Base-by-base conservation (phyloP, 1,140 invertebrate species). In the Teleogryllus occipitalis region DNA sequence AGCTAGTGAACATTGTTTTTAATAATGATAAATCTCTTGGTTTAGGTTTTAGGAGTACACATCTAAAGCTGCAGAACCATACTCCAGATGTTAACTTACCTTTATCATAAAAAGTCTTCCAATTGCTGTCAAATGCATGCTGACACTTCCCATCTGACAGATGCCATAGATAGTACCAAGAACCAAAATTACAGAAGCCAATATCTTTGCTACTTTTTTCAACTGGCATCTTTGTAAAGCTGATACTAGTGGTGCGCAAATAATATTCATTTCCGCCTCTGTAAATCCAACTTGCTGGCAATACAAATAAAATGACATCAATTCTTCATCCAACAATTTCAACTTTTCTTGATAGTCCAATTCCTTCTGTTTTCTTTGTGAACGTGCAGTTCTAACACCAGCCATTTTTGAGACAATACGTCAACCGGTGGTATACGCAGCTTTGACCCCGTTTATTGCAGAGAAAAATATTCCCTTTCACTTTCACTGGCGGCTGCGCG, bases 251-350 rank as follows among this genome's bases (percentile, higher is more conserved):
- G 91, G 91, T 49, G 90, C 88, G 82, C 91, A 92, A 80, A 92
- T 91, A 72, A 90, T 88, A 81, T 90, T 88, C 89, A 92, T 91
- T 83, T 92, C 91, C 80, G 90, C 89, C 72, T 90, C 88, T 77
- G 89, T 90, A 81, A 92, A 91, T 1, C 91, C 91, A n/a, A 77
- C 89, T 83, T 92, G 89, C 82, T 90, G 90, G 82, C 91, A 92
- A 83, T 91, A 92, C 82, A 91, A 89, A 79, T 87, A 88, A 85
- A 90, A 89, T 21, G 88, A 88, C 83, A 87, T 87, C 79, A 90
- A 85, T 85, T 90, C 89, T 8, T 86, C 86, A 82, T 90, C 88
- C 81, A 89, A 86, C 82, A 87, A 82, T 82, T 88, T 85, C 47
- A 88, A 85, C 85, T 88, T 89, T 72, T 81, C 81, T 78, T 79